These are phyloP conservation scores for Teinopalpus imperialis DNA, from an alignment of 2,888 invertebrate species.

Conservation along the genomic window DNA sequence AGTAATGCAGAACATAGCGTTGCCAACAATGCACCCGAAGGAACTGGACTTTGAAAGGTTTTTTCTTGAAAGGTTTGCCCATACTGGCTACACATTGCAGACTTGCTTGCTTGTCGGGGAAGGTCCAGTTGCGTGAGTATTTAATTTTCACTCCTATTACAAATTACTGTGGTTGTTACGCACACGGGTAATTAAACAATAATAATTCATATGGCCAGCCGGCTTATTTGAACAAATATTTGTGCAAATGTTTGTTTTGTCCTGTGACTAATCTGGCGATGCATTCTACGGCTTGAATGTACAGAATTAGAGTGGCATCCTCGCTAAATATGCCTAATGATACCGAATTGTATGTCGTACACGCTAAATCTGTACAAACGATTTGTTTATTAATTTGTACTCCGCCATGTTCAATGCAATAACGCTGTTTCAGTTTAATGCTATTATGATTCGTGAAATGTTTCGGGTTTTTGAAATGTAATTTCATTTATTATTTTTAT, in stretches of 20 bases:
- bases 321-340: conserved; percentile 18
- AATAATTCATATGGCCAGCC: conserved; percentile 15
- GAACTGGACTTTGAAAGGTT: too few relatives aligned
- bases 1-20: too few relatives aligned
- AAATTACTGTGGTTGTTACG: too few relatives aligned
- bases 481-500: too few relatives aligned
- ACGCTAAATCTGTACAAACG: conserved; percentile 1
- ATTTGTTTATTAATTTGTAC: conserved; percentile 4
- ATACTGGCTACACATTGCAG: too few relatives aligned
- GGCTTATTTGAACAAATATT: conserved; percentile 4
- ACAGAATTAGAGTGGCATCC: conserved; percentile 2
- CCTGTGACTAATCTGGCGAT: conserved; percentile 20
- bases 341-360: conserved; percentile 9
- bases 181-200: conserved; percentile 17
- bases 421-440: background rate
- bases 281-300: conserved; percentile 15
- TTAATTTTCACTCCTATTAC: too few relatives aligned
- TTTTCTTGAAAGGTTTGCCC: too few relatives aligned
- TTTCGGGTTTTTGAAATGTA: too few relatives aligned
- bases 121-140: too few relatives aligned
- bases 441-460: conserved; percentile 1
- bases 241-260: conserved; percentile 19
- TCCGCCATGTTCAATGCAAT: conserved; percentile 2
- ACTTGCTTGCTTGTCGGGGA: too few relatives aligned
- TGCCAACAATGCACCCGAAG: too few relatives aligned